Evolutionary conservation across 2,797 vertebrate genomes (phyloP).

Genomic region (Oreortyx pictus): DNA sequence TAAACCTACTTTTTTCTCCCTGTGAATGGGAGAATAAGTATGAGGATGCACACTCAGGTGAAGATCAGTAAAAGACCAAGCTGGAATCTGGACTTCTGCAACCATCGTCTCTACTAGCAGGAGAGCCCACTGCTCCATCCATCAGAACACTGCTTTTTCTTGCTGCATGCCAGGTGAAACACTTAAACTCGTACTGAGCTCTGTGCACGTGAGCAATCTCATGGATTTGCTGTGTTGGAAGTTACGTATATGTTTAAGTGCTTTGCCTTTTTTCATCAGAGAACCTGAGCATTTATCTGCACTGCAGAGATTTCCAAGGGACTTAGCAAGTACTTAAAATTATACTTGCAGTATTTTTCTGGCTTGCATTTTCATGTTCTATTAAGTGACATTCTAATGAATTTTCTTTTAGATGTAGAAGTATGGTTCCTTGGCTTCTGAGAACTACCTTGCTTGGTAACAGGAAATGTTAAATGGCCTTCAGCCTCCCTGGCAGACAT

Average conservation of each 20-base stretch:
- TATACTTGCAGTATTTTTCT: background rate
- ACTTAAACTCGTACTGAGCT: background rate
- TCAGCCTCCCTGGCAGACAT: background rate
- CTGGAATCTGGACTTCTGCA: background rate
- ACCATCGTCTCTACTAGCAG: background rate
- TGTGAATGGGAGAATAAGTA: background rate
- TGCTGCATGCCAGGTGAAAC: background rate
- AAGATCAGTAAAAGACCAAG: background rate
- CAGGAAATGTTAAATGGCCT: background rate
- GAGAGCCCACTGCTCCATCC: background rate
- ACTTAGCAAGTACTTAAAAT: constrained; percentile 22
- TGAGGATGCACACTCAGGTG: background rate
- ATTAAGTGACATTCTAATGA: background rate
- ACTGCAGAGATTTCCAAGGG: background rate
- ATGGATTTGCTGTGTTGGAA: background rate
- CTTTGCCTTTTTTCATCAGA: background rate
- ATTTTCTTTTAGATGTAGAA: background rate
- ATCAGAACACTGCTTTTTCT: background rate
- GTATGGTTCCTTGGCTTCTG: constrained; percentile 1
- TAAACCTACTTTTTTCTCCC: background rate
- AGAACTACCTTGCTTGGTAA: background rate
- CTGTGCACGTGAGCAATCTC: fast-evolving
- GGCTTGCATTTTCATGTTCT: constrained; percentile 17
- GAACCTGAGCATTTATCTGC: background rate
- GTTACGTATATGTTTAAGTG: constrained; percentile 10